Percentiles rank a stretch among this genome's conserved stretches.
Conservation (phyloP, 2,113 vertebrate species). For the Rhinogobius similis region DNA sequence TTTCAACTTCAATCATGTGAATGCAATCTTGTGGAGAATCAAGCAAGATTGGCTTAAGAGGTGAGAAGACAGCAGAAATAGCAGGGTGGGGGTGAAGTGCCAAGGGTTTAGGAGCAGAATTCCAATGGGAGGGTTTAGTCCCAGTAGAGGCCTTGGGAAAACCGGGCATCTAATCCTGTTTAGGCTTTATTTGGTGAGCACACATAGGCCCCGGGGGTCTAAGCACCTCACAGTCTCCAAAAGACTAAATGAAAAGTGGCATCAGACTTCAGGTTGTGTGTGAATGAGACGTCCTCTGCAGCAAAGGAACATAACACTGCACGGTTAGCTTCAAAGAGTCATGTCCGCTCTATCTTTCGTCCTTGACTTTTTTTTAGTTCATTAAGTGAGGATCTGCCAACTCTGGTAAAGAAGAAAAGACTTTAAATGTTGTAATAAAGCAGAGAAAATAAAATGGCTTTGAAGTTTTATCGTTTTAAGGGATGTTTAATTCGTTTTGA, state of each 20-base stretch:
- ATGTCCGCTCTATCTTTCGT: neutral
- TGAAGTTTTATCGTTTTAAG: too few species aligned
- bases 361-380: neutral
- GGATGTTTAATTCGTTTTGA: too few species aligned
- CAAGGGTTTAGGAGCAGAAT: constrained; percentile 42
- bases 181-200: constrained; percentile 39
- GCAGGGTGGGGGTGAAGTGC: constrained; percentile 22
- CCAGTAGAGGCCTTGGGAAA: constrained; percentile 36
- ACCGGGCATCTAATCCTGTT: constrained; percentile 54
- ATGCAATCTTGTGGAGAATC: neutral
- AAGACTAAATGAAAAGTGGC: constrained; percentile 31
- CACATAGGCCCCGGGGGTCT: constrained; percentile 16
- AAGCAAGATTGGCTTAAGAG: constrained; percentile 32
- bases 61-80: constrained; percentile 45
- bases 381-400: too few species aligned
- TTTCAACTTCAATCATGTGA: neutral
- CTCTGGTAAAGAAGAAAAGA: too few species aligned
- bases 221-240: constrained; percentile 22
- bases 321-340: constrained; percentile 4
- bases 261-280: constrained; percentile 16
- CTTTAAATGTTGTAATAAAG: too few species aligned
- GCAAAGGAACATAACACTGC: neutral
- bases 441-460: too few species aligned
- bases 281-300: neutral
- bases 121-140: constrained; percentile 56